These are phyloP conservation scores for Muscicapa adusta DNA, from an alignment of 2,113 vertebrate species.

Conservation along the genomic window DNA sequence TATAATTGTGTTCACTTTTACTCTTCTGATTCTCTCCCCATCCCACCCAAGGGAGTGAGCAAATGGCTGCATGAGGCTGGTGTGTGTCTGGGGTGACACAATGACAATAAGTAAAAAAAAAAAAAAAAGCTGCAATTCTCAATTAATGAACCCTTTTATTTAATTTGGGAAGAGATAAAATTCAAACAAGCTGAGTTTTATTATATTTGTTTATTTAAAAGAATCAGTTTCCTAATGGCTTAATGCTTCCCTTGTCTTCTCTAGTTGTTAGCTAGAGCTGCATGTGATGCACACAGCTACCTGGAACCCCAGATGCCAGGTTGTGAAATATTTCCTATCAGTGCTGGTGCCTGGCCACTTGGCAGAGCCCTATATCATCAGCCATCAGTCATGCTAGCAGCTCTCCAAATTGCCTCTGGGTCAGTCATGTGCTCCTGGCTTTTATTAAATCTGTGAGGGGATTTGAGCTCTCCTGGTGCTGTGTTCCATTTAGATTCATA, in stretches of 20 bases:
- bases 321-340: neutral
- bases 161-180: neutral
- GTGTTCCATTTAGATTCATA: slow-evolving; percentile 25
- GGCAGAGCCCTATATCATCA: slow-evolving; percentile 36
- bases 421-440: slow-evolving; percentile 56
- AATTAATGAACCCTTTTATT: neutral
- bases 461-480: slow-evolving; percentile 13
- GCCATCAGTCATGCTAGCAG: slow-evolving; percentile 7
- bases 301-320: slow-evolving; percentile 21
- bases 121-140: neutral
- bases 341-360: neutral
- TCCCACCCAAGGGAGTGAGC: neutral
- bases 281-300: neutral
- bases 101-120: neutral
- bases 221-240: neutral
- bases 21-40: neutral
- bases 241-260: neutral
- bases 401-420: slow-evolving; percentile 26
- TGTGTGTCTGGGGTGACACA: neutral
- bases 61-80: neutral
- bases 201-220: neutral
- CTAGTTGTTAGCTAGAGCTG: accelerated
- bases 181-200: neutral
- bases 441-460: slow-evolving; percentile 46
- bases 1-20: neutral